Conservation (phyloP, 2,888 invertebrate species). For the Eilema caniola region DNA sequence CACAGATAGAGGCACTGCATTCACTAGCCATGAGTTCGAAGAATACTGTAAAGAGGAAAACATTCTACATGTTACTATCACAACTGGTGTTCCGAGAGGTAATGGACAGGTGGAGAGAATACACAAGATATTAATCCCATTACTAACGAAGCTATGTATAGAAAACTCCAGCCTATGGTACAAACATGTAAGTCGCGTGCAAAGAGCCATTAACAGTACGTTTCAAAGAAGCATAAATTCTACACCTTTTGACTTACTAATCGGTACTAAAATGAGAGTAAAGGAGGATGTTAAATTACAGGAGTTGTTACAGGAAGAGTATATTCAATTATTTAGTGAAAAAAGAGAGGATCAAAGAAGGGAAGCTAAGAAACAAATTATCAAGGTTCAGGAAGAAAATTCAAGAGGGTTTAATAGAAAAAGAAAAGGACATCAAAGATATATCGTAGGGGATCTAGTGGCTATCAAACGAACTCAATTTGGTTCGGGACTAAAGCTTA, state of each 20-base stretch:
- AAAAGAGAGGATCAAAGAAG: not conserved
- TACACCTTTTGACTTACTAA: constrained; percentile 10
- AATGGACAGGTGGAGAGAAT: constrained; percentile 47
- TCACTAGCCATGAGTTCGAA: constrained; percentile 28
- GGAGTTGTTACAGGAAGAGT: not conserved
- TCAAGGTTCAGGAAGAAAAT: not conserved
- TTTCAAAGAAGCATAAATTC: not conserved
- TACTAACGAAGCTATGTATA: too few relatives aligned
- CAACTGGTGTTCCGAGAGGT: too few relatives aligned
- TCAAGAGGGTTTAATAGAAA: not conserved
- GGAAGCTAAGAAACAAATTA: too few relatives aligned
- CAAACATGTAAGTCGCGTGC: too few relatives aligned
- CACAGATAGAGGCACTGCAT: constrained; percentile 43
- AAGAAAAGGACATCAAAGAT: too few relatives aligned
- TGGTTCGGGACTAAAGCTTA: not conserved
- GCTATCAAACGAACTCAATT: not conserved
- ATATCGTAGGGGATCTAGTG: not conserved
- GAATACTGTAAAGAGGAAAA: not conserved
- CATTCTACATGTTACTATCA: constrained; percentile 22
- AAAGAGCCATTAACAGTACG: too few relatives aligned
- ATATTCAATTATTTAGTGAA: not conserved
- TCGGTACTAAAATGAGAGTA: constrained; percentile 2
- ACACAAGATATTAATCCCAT: constrained; percentile 30
- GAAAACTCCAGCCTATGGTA: too few relatives aligned
- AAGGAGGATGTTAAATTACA: constrained; percentile 7